These are phyloP conservation scores for Junonia oenone DNA, from an alignment of 2,888 invertebrate species.

Conservation along the genomic window DNA sequence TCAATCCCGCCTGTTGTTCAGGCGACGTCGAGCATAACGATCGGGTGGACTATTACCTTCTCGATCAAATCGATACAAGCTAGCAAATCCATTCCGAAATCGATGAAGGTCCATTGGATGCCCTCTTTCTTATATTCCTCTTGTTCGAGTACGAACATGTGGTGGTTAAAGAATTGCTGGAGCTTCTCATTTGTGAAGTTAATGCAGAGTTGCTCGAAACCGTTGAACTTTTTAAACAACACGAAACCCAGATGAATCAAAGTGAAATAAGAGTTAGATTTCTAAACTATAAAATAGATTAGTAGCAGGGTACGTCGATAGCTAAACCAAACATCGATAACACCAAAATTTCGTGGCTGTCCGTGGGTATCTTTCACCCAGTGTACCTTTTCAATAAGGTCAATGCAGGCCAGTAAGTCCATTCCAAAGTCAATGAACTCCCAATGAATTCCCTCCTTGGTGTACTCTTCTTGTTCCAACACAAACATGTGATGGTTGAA, in stretches of 20 bases:
- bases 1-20: slow-evolving; percentile 40
- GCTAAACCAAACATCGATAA: slow-evolving; percentile 38
- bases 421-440: slow-evolving; percentile 99
- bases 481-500: slow-evolving; percentile 99
- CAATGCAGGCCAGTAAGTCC: slow-evolving; percentile 99
- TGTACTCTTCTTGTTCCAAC: slow-evolving; percentile 99
- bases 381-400: slow-evolving; percentile 97
- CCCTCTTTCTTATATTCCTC: slow-evolving; percentile 97
- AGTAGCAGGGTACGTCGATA: slow-evolving; percentile 45
- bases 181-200: slow-evolving; percentile 99
- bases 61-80: slow-evolving; percentile 97
- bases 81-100: slow-evolving; percentile 97
- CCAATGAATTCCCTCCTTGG: slow-evolving; percentile 98
- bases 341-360: slow-evolving; percentile 37
- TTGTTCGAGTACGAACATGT: slow-evolving; percentile 99
- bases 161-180: slow-evolving; percentile 99
- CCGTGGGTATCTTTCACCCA: slow-evolving; percentile 51
- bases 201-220: slow-evolving; percentile 98
- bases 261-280: slow-evolving; percentile 45
- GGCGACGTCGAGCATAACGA: slow-evolving; percentile 33
- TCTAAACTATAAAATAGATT: slow-evolving; percentile 39
- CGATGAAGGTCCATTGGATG: slow-evolving; percentile 97
- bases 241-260: slow-evolving; percentile 51
- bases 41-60: slow-evolving; percentile 84
- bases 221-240: slow-evolving; percentile 87